A percentile compares a stretch with the other conserved stretches of the same genome.
These are phyloP conservation scores for Arrhamphus sclerolepis DNA, from an alignment of 2,797 vertebrate genomes.

Conservation along the genomic window DNA sequence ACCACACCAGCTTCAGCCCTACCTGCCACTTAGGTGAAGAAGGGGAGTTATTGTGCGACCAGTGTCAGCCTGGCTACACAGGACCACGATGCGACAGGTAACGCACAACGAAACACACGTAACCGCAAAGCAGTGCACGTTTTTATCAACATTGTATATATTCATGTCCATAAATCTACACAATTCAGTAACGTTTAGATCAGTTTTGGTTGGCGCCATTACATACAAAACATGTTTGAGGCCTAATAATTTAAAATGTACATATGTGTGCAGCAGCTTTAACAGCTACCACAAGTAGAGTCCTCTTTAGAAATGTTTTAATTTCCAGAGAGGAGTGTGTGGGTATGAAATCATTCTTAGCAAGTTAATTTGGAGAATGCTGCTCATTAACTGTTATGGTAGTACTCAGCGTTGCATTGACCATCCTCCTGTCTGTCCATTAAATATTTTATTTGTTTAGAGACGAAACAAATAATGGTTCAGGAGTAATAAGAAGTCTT, in stretches of 20 bases:
- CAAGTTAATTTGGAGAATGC: constrained; percentile 5
- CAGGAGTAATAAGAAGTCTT: constrained; percentile 57
- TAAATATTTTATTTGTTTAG: constrained; percentile 41
- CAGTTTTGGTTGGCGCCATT: background rate
- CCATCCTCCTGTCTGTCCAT: constrained; percentile 38
- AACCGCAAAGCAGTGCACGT: background rate
- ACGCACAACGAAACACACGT: constrained; percentile 28
- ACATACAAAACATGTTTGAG: background rate
- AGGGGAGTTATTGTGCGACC: constrained; percentile 87
- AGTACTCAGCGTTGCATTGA: constrained; percentile 24
- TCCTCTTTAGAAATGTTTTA: too few relatives aligned
- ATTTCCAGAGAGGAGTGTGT: constrained; percentile 2
- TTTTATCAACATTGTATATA: background rate
- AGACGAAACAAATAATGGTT: constrained; percentile 38
- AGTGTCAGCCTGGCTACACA: constrained; percentile 84
- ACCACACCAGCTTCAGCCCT: constrained; percentile 89
- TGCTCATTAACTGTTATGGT: constrained; percentile 40
- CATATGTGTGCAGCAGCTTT: background rate
- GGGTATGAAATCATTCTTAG: constrained; percentile 2
- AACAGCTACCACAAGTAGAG: too few relatives aligned
- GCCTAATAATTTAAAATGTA: background rate
- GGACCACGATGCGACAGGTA: constrained; percentile 93
- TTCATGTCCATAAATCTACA: background rate
- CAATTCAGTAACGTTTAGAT: background rate
- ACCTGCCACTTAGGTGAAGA: constrained; percentile 86